A percentile compares a stretch with the other conserved stretches of the same genome.
phyloP scores from a whole-genome alignment of 1,140 invertebrate genomes.

The Geopemphigus sp. region DNA sequence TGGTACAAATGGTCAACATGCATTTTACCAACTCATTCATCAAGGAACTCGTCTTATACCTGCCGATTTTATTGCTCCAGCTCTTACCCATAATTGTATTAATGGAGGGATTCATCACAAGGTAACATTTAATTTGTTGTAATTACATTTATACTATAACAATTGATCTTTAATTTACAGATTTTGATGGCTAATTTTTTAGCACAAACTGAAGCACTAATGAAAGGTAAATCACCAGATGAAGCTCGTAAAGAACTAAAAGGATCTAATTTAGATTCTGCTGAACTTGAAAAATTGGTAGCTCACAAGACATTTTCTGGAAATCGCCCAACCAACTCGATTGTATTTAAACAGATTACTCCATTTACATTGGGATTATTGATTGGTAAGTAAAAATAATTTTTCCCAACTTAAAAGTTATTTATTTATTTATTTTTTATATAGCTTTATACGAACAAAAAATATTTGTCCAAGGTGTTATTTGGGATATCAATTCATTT shows the following conservation, averaged over 20 bases:
- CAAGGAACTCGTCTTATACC: conserved; percentile 88
- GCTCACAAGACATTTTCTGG: conserved; percentile 97
- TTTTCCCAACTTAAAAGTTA: background rate
- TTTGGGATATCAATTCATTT: conserved; percentile 99
- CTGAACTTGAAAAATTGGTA: conserved; percentile 75
- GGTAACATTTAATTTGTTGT: conserved; percentile 55
- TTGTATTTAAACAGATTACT: conserved; percentile 88
- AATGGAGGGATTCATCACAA: conserved; percentile 69
- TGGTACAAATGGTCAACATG: conserved; percentile 99
- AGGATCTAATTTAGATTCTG: conserved; percentile 68
- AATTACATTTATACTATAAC: background rate
- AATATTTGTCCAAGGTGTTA: conserved; percentile 96
- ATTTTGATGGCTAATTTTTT: conserved; percentile 96
- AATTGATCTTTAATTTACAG: conserved; percentile 57
- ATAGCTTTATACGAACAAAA: conserved; percentile 96
- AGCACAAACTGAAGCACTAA: conserved; percentile 96
- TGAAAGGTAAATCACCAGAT: conserved; percentile 82
- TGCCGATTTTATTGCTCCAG: conserved; percentile 95
- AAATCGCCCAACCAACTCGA: conserved; percentile 96
- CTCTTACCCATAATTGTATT: conserved; percentile 90
- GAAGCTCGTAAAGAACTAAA: conserved; percentile 75
- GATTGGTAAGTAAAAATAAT: conserved; percentile 70
- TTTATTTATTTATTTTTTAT: conserved; percentile 51
- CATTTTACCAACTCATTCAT: conserved; percentile 96
- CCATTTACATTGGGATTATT: conserved; percentile 92